phyloP scores from a whole-genome alignment of 2,888 invertebrate genomes.

The Chelonus formosanus region DNA sequence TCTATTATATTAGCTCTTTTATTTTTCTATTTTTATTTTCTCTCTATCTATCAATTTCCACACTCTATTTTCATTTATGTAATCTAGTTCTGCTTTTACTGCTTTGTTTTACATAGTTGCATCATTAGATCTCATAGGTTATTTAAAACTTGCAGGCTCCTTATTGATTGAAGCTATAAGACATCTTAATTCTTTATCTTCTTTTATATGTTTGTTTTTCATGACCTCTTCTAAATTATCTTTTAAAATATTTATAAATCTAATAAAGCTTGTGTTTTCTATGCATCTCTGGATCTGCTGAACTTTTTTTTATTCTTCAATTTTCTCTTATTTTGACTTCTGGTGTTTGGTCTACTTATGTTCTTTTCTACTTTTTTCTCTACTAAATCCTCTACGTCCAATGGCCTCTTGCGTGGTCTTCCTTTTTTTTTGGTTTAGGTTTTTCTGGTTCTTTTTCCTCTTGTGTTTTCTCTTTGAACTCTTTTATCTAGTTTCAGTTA shows the following conservation, averaged over 20 bases:
- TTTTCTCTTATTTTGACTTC: constrained; percentile 26
- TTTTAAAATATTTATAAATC: background rate
- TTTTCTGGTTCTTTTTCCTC: background rate
- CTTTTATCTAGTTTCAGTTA: too few species aligned
- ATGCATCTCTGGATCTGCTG: background rate
- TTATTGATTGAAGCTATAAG: constrained; percentile 27
- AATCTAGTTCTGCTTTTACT: constrained; percentile 34
- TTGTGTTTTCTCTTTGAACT: too few species aligned
- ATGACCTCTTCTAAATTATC: background rate
- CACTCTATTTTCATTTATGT: constrained; percentile 36
- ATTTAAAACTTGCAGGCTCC: constrained; percentile 32
- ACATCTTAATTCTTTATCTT: constrained; percentile 13
- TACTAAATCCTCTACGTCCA: background rate
- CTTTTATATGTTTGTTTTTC: background rate
- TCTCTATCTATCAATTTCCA: constrained; percentile 32
- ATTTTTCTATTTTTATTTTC: constrained; percentile 5
- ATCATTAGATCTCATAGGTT: constrained; percentile 31
- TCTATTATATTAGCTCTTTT: constrained; percentile 36
- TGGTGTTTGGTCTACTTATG: constrained; percentile 25
- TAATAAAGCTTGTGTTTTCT: constrained; percentile 15
- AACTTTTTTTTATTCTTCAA: background rate
- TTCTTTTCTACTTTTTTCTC: constrained; percentile 14
- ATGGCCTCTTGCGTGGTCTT: constrained; percentile 8
- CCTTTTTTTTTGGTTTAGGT: constrained; percentile 20
- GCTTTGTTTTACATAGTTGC: constrained; percentile 22